Conservation (phyloP, 1,140 invertebrate genomes). For the Drosophila biarmipes region DNA sequence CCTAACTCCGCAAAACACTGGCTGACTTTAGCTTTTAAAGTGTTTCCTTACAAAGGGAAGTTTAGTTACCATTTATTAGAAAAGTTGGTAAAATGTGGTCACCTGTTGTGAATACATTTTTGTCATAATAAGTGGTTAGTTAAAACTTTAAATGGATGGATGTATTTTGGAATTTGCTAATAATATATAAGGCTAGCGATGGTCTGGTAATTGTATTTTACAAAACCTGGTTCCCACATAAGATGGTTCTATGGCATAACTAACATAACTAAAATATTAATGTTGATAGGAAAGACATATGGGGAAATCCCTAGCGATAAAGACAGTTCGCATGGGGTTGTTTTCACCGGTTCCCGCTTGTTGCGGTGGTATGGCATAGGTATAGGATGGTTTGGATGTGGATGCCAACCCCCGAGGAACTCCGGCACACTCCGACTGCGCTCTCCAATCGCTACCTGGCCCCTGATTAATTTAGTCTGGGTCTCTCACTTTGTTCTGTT, state of each 20-base stretch:
- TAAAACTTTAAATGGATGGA: constrained; percentile 6
- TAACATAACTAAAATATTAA: neutral
- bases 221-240: too few species aligned
- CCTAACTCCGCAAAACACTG: constrained; percentile 24
- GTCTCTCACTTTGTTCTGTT: constrained; percentile 45
- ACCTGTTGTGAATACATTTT: constrained; percentile 5
- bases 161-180: neutral
- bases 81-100: constrained; percentile 13
- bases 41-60: constrained; percentile 1
- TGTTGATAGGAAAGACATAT: constrained; percentile 3
- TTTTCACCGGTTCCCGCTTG: constrained; percentile 12
- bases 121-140: constrained; percentile 4
- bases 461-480: constrained; percentile 50
- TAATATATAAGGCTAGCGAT: neutral
- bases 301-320: constrained; percentile 6
- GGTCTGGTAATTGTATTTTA: too few species aligned
- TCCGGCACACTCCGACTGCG: constrained; percentile 9
- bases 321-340: constrained; percentile 19
- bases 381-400: constrained; percentile 8
- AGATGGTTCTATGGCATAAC: neutral
- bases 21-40: constrained; percentile 23
- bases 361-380: constrained; percentile 8
- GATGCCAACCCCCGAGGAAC: constrained; percentile 34
- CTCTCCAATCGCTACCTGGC: constrained; percentile 38
- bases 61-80: constrained; percentile 17